Percentiles rank a stretch among this genome's conserved stretches.
phyloP scores from a whole-genome alignment of 2,888 invertebrate species.

The Idaea biselata region DNA sequence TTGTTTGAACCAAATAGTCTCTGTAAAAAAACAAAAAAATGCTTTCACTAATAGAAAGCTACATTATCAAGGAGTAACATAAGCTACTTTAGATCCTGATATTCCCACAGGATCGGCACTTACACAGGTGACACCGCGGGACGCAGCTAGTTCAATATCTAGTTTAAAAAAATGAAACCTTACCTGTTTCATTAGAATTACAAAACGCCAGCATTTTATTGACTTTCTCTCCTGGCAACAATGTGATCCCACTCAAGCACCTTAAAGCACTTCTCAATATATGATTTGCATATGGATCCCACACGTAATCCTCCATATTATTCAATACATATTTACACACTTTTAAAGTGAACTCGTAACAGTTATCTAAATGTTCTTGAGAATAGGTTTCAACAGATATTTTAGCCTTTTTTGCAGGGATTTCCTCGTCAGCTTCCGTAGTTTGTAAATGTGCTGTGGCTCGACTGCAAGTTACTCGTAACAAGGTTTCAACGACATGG shows the following conservation, averaged over 20 bases:
- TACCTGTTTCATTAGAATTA: background rate
- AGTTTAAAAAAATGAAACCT: background rate
- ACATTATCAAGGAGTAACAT: too few relatives aligned
- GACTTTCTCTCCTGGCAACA: conserved; percentile 67
- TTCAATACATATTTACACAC: conserved; percentile 88
- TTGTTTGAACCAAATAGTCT: too few relatives aligned
- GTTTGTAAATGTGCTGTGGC: conserved; percentile 64
- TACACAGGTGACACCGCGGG: too few relatives aligned
- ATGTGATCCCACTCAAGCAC: conserved; percentile 84
- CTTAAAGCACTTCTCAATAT: conserved; percentile 87
- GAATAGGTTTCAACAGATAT: conserved; percentile 53
- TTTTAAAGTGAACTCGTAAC: conserved; percentile 84
- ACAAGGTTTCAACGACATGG: conserved; percentile 87
- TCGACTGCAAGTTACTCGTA: conserved; percentile 77
- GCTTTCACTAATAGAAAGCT: too few relatives aligned
- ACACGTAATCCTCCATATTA: conserved; percentile 91
- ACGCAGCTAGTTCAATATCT: too few relatives aligned
- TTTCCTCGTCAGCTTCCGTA: conserved; percentile 36
- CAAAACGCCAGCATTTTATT: conserved; percentile 44
- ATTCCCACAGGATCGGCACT: too few relatives aligned
- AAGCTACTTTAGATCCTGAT: too few relatives aligned
- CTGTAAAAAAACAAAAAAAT: too few relatives aligned
- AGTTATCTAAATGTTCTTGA: conserved; percentile 75
- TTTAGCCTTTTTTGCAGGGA: conserved; percentile 53
- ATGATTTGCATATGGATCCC: conserved; percentile 89